A percentile compares a stretch with the other conserved stretches of the same genome.
Conservation (phyloP, 2,888 invertebrate genomes). For the Spisula solida region DNA sequence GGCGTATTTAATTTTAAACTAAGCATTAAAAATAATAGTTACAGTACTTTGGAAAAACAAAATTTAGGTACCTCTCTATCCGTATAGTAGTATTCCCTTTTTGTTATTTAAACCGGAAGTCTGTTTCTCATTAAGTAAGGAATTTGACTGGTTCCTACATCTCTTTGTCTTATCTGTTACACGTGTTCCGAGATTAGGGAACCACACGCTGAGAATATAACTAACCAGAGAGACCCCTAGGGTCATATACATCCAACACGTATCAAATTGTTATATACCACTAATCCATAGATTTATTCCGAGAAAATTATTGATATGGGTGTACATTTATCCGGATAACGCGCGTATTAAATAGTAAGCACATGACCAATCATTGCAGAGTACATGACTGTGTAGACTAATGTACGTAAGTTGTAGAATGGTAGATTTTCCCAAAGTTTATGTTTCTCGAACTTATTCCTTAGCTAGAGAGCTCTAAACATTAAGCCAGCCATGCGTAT, state of each 20-base stretch:
- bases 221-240: conserved; percentile 16
- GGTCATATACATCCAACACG: background rate
- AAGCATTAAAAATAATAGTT: background rate
- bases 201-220: background rate
- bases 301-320: background rate
- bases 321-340: no score
- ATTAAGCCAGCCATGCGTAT: no score
- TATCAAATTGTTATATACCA: background rate
- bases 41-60: background rate
- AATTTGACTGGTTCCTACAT: conserved; percentile 23
- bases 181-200: background rate
- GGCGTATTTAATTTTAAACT: background rate
- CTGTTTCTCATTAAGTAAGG: conserved; percentile 38
- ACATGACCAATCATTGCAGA: no score
- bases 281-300: background rate
- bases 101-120: conserved; percentile 13
- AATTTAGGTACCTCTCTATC: background rate
- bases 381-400: no score
- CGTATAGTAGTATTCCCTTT: background rate
- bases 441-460: no score
- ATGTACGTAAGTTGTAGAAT: no score
- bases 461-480: no score
- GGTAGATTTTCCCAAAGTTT: no score
- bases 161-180: conserved; percentile 14
- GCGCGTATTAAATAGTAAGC: no score